phyloP scores from a whole-genome alignment of 2,113 vertebrate genomes.

The Fregata magnificens region DNA sequence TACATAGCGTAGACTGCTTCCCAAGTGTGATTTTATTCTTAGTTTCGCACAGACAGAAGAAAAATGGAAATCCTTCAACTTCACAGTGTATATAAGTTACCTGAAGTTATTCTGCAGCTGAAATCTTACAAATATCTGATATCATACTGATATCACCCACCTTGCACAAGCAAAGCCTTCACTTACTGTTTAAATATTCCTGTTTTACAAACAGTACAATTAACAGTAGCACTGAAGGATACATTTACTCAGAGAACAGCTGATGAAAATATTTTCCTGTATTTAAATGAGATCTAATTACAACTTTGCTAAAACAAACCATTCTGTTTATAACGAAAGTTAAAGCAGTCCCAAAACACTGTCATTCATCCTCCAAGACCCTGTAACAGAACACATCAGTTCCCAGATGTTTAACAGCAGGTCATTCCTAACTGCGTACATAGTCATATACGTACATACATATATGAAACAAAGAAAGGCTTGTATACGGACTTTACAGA shows the following conservation, averaged over 20 bases:
- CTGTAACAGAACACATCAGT: background rate
- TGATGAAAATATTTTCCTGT: background rate
- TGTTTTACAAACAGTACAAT: background rate
- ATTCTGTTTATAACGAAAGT: background rate
- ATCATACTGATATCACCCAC: background rate
- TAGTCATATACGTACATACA: background rate
- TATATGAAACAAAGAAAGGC: background rate
- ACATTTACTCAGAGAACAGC: background rate
- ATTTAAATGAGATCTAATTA: background rate
- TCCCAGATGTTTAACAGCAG: background rate
- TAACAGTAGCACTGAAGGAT: background rate
- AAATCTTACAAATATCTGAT: no score
- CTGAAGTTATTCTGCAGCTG: background rate
- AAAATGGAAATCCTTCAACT: background rate
- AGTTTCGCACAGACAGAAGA: background rate
- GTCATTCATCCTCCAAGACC: background rate
- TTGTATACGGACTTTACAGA: background rate
- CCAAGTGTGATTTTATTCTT: constrained; percentile 3
- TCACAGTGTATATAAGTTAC: background rate
- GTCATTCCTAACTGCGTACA: background rate
- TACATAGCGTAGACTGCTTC: background rate
- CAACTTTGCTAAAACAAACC: background rate
- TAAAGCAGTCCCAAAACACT: background rate
- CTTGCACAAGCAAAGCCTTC: background rate
- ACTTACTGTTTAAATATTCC: background rate